Evolutionary conservation across 2,113 vertebrate species (phyloP).

Genomic region (Nothoprocta pentlandii): DNA sequence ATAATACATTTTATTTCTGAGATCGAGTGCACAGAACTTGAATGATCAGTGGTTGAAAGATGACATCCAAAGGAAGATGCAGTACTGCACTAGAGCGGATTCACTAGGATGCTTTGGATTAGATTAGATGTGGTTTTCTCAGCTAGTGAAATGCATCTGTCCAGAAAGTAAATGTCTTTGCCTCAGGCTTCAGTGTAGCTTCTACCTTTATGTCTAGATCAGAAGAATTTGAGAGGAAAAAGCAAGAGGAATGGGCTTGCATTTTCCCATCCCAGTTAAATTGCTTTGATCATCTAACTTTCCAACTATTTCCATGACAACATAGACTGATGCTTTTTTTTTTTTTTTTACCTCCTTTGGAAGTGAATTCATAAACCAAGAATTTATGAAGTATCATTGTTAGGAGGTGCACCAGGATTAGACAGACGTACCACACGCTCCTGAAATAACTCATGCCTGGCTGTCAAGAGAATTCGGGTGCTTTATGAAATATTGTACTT

Average conservation of each 20-base stretch:
- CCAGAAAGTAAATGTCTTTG: background rate
- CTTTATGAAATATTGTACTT: slow-evolving; percentile 28
- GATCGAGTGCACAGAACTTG: background rate
- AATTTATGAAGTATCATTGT: slow-evolving; percentile 65
- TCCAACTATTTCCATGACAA: slow-evolving; percentile 75
- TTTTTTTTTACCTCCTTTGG: background rate
- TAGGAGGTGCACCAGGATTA: slow-evolving; percentile 61
- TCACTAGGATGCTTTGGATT: background rate
- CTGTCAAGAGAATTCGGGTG: slow-evolving; percentile 17
- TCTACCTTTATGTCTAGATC: slow-evolving; percentile 1
- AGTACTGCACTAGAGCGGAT: background rate
- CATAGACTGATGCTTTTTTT: slow-evolving; percentile 54
- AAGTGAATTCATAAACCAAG: slow-evolving; percentile 62
- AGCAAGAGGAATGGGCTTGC: background rate
- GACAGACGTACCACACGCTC: slow-evolving; percentile 24
- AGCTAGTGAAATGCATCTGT: background rate
- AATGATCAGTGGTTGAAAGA: slow-evolving; percentile 3
- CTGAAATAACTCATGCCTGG: slow-evolving; percentile 58
- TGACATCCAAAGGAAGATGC: background rate
- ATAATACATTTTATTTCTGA: slow-evolving; percentile 6
- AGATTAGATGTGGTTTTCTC: background rate
- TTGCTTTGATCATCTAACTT: slow-evolving; percentile 16
- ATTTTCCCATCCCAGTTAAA: slow-evolving; percentile 16
- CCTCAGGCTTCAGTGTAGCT: background rate
- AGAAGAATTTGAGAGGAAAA: slow-evolving; percentile 9